Conservation (phyloP, 1,140 invertebrate genomes). For the Penaeus japonicus region DNA sequence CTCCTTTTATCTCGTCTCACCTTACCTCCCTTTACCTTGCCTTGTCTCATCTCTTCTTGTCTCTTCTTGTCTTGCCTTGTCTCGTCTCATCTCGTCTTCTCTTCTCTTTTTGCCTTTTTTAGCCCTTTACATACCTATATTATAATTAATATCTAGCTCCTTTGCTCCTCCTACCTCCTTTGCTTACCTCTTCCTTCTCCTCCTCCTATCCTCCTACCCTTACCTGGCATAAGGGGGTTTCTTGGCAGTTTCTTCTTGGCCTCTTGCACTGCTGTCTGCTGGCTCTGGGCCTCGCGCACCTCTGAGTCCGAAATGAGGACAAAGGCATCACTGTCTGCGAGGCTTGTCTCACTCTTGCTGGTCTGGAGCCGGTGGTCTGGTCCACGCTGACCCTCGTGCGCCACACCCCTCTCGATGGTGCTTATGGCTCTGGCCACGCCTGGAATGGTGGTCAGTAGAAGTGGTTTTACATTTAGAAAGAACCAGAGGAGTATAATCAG, state of each 20-base stretch:
- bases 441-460: neutral
- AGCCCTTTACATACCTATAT: no score
- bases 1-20: no score
- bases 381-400: neutral
- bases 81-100: no score
- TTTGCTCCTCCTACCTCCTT: no score
- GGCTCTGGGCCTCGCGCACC: slow-evolving; percentile 60
- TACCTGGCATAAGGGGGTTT: slow-evolving; percentile 52
- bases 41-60: no score
- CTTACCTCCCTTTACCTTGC: no score
- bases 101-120: no score
- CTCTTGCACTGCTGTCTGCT: slow-evolving; percentile 51
- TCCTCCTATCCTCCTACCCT: neutral
- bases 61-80: no score
- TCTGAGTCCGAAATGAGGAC: slow-evolving; percentile 77
- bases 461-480: neutral
- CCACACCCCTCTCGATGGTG: slow-evolving; percentile 52
- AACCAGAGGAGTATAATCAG: neutral
- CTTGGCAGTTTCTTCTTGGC: slow-evolving; percentile 45
- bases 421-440: slow-evolving; percentile 54
- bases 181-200: no score
- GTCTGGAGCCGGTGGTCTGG: slow-evolving; percentile 60
- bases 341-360: slow-evolving; percentile 89
- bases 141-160: no score
- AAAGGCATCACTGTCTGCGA: slow-evolving; percentile 82